Evolutionary conservation across 92 coral and sea anemone genomes (phyloP).

Genomic region (Pocillopora meandrina): DNA sequence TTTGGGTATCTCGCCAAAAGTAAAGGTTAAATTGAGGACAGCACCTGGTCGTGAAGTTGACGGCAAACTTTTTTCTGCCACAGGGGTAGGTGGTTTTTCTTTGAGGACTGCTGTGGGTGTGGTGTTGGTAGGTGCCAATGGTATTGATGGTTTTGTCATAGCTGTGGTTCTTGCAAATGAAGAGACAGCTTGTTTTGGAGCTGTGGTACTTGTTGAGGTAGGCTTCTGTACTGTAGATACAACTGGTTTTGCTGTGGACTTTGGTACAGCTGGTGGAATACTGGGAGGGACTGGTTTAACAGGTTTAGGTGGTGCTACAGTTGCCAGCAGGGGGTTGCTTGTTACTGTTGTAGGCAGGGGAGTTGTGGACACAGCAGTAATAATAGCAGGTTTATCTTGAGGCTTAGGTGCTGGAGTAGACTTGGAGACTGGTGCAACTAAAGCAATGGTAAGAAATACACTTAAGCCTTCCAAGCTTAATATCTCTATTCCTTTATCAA

Average conservation of each 20-base stretch:
- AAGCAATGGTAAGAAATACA: conserved; percentile 12
- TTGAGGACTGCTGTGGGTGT: conserved; percentile 28
- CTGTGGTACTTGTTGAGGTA: conserved; percentile 41
- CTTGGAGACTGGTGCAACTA: conserved; percentile 40
- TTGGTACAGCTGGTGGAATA: conserved; percentile 22
- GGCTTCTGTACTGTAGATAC: conserved; percentile 39
- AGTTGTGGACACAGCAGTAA: conserved; percentile 34
- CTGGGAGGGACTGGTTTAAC: conserved; percentile 11
- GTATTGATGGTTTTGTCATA: conserved; percentile 16
- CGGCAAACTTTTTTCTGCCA: conserved; percentile 16
- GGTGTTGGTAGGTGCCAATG: conserved; percentile 51
- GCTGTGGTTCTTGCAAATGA: conserved; percentile 39
- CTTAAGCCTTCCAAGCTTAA: background rate
- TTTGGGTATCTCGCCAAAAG: background rate
- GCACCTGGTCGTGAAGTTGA: conserved; percentile 32
- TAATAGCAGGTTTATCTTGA: conserved; percentile 28
- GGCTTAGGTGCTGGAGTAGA: conserved; percentile 41
- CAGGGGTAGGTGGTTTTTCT: conserved; percentile 32
- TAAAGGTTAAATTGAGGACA: background rate
- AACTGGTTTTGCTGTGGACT: conserved; percentile 26
- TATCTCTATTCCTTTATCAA: background rate
- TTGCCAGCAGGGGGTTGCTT: conserved; percentile 10
- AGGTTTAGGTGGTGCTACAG: conserved; percentile 43
- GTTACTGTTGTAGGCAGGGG: conserved; percentile 25
- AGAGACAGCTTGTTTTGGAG: conserved; percentile 35